Evolutionary conservation across 2,888 invertebrate species (phyloP), one percentile per base, ranked within the genome.

Genomic region (Trileptium ribeirensis): DNA sequence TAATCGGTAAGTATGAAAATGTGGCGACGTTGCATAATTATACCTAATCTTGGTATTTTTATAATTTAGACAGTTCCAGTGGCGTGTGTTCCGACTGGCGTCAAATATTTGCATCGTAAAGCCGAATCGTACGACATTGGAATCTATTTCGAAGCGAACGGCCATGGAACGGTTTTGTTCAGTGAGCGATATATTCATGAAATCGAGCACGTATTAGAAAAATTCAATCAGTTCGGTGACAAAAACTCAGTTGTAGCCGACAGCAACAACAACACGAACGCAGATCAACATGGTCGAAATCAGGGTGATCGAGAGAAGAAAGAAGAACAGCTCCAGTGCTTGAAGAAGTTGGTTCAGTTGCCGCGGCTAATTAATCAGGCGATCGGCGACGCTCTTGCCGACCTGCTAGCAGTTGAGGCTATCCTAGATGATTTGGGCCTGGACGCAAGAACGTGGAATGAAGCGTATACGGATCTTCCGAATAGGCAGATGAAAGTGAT

Each of bases 111-210:
- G 34, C 98, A 99, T 88, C 94, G 94, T 87, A 94, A 94, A 87
- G 98, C 98, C 0, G 87, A 92, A 64, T 92, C 94, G 80, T 97
- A 93, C 90, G 97, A 99, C 88, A 92, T 99, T 86, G 98, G 98
- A 0, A 92, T 99, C 1, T 99, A 99, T 90, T 99, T 99, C 90
- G 99, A 99, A 85, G 98, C 99, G 0, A 99, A 99, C 90, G 99
- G 99, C 0, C 99, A 99, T 90, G 99, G 99, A 24, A 99, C 98
- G 0, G 94, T 91, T 36, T 82, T 84, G 39, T 87, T 87, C 84
- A 85, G 85, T 37, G 81, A 29, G 29, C 1, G 24, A 0, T 78
- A 74, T 15, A 67, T 15, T 51, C 8, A 51, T 24, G 51, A 51
- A 51, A 24, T 51, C 8, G 24, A 51, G 51, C 51, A 24, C 24